These are phyloP conservation scores for Drosophila tripunctata DNA, from an alignment of 2,888 invertebrate genomes.

Conservation along the genomic window DNA sequence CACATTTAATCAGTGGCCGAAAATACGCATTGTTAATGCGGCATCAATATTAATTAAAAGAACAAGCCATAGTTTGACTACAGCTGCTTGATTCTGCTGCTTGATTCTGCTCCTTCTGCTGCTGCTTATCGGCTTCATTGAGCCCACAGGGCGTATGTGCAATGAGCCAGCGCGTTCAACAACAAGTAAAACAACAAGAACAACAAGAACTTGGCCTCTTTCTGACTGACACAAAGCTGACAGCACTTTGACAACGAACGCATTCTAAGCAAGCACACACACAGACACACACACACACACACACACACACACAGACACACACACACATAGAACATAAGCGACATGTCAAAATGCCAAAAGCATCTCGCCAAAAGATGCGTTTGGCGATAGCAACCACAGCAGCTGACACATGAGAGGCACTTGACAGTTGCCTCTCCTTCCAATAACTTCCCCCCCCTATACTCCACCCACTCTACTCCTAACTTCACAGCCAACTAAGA, in stretches of 20 bases:
- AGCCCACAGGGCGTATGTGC: conserved; percentile 48
- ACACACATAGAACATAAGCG: conserved; percentile 66
- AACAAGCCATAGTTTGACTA: neutral
- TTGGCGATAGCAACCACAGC: conserved; percentile 61
- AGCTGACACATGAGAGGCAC: conserved; percentile 61
- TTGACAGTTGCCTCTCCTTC: conserved; percentile 55
- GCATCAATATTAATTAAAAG: conserved; percentile 75
- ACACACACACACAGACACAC: conserved; percentile 59
- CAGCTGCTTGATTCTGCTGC: neutral
- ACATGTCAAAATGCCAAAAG: conserved; percentile 72
- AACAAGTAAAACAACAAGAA: conserved; percentile 1
- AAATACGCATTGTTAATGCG: conserved; percentile 69
- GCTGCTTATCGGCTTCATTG: conserved; percentile 20
- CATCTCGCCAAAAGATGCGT: conserved; percentile 69
- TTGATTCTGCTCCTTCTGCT: neutral
- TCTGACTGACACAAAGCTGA: conserved; percentile 71
- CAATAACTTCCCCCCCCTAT: neutral
- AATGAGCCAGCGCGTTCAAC: conserved; percentile 32
- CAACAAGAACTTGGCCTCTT: conserved; percentile 29
- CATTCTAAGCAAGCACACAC: conserved; percentile 70
- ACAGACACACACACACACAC: conserved; percentile 55
- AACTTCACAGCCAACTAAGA: conserved; percentile 1
- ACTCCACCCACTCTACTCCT: no score
- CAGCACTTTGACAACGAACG: conserved; percentile 75
- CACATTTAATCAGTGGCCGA: conserved; percentile 69